A percentile compares a stretch with the other conserved stretches of the same genome.
Conservation (phyloP, 2,888 invertebrate genomes). For the Peribatodes rhomboidaria region DNA sequence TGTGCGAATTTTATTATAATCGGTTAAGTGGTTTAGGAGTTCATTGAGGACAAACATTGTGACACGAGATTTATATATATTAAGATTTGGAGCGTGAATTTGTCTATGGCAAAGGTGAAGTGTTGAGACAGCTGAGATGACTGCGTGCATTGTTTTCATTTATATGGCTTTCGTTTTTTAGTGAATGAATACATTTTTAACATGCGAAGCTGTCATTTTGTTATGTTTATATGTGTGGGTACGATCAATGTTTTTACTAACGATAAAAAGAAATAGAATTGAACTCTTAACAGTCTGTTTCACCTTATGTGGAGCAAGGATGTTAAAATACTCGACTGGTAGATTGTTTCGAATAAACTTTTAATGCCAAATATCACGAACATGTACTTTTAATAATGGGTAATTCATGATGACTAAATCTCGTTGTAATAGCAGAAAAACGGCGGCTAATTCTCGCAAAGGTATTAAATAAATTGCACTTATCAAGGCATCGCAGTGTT, state of each 20-base stretch:
- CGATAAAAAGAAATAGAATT: slow-evolving; percentile 10
- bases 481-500: slow-evolving; percentile 46
- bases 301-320: slow-evolving; percentile 29
- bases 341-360: slow-evolving; percentile 25
- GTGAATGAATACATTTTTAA: neutral
- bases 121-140: slow-evolving; percentile 18
- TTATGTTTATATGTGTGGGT: neutral
- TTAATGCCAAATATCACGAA: slow-evolving; percentile 29
- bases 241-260: neutral
- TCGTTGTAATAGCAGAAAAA: slow-evolving; percentile 24
- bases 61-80: too few species aligned
- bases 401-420: slow-evolving; percentile 15
- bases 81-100: slow-evolving; percentile 51
- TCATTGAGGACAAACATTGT: too few species aligned
- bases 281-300: slow-evolving; percentile 9
- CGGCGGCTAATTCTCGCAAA: slow-evolving; percentile 33
- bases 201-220: neutral
- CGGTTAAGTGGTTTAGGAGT: too few species aligned
- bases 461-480: slow-evolving; percentile 34
- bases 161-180: neutral
- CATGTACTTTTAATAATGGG: slow-evolving; percentile 27
- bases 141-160: slow-evolving; percentile 1
- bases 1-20: too few species aligned
- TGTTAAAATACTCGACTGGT: slow-evolving; percentile 12
- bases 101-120: slow-evolving; percentile 21